Evolutionary conservation across 2,113 vertebrate species (phyloP).

Genomic region (Phylloscopus trochiloides): DNA sequence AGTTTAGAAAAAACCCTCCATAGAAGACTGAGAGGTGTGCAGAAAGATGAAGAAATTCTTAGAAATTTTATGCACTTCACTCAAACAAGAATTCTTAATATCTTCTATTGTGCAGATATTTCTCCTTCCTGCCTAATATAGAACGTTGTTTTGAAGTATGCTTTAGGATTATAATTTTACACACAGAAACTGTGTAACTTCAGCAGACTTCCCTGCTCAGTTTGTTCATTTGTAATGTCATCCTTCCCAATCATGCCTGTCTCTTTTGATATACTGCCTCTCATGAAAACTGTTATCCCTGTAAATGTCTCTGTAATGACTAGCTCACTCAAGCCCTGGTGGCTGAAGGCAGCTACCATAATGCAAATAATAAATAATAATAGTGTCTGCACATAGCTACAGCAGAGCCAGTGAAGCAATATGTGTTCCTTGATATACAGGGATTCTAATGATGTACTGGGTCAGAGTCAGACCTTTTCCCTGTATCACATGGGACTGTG

Average conservation of each 20-base stretch:
- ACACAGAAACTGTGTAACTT: background rate
- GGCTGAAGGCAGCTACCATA: background rate
- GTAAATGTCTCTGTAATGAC: slow-evolving; percentile 22
- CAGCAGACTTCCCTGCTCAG: background rate
- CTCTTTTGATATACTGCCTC: slow-evolving; percentile 5
- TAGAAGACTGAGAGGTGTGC: background rate
- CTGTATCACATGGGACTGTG: background rate
- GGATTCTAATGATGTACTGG: background rate
- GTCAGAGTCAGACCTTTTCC: background rate
- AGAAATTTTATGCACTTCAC: background rate
- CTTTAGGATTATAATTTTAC: background rate
- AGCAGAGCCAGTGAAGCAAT: background rate
- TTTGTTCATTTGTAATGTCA: slow-evolving; percentile 8
- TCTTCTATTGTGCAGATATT: background rate
- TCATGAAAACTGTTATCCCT: background rate
- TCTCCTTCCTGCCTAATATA: background rate
- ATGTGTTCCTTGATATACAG: background rate
- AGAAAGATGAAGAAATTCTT: background rate
- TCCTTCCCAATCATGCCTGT: background rate
- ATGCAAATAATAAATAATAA: slow-evolving; percentile 39
- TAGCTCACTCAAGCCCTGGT: background rate
- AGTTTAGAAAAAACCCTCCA: background rate
- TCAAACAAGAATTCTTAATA: background rate
- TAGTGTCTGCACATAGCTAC: background rate
- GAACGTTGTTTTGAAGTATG: background rate